Percentiles rank a stretch among this genome's conserved stretches.
These are phyloP conservation scores for Chaenogobius annularis DNA, from an alignment of 2,113 vertebrate genomes.

Conservation along the genomic window DNA sequence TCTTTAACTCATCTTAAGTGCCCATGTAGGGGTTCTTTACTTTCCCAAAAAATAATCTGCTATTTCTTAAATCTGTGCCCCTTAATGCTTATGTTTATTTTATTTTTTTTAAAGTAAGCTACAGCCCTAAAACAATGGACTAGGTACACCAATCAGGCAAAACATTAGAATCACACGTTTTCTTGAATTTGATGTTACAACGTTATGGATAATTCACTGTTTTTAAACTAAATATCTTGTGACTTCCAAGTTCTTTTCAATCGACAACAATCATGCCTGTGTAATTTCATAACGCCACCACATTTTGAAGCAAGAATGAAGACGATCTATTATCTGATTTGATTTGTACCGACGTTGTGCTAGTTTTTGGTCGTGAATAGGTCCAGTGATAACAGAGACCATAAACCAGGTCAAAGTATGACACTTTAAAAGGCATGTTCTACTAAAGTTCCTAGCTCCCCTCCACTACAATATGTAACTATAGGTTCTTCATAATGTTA, in stretches of 20 bases:
- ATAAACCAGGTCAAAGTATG: background rate
- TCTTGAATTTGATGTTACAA: background rate
- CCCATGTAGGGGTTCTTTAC: constrained; percentile 14
- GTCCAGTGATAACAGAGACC: background rate
- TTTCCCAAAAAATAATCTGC: constrained; percentile 7
- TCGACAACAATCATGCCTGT: background rate
- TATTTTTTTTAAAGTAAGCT: background rate
- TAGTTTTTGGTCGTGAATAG: background rate
- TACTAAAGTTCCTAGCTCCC: background rate
- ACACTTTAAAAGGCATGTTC: background rate
- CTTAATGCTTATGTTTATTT: background rate
- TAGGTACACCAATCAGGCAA: constrained; percentile 1
- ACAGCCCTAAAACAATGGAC: background rate
- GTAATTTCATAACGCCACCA: background rate
- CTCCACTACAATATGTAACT: background rate
- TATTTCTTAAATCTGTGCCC: background rate
- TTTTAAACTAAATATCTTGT: no score
- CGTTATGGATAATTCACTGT: no score
- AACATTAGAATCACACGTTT: background rate
- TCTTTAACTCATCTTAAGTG: constrained; percentile 7
- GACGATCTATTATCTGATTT: background rate
- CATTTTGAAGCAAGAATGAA: background rate
- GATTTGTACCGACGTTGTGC: background rate
- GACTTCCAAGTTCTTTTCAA: background rate
- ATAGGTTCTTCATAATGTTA: no score